Evolutionary conservation across 1,140 invertebrate species (phyloP).

Genomic region (Cyclargus thomasi): DNA sequence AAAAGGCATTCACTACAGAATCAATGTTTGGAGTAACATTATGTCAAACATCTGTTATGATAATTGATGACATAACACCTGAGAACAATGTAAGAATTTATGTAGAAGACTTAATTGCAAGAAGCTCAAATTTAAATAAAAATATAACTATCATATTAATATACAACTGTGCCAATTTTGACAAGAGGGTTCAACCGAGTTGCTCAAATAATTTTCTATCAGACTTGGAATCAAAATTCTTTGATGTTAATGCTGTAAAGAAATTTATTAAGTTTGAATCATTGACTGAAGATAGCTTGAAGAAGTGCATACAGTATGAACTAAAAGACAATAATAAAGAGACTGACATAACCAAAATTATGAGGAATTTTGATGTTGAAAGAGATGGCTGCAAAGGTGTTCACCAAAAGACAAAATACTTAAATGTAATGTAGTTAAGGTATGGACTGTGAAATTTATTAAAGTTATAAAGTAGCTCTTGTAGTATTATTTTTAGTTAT

Average conservation of each 20-base stretch:
- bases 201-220: conserved; percentile 39
- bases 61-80: conserved; percentile 53
- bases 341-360: conserved; percentile 36
- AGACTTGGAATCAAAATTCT: conserved; percentile 36
- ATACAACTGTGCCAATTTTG: conserved; percentile 45
- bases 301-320: conserved; percentile 53
- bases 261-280: conserved; percentile 51
- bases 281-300: conserved; percentile 42
- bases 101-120: conserved; percentile 37
- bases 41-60: conserved; percentile 46
- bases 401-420: conserved; percentile 54
- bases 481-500: conserved; percentile 25
- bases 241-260: conserved; percentile 36
- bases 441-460: conserved; percentile 29
- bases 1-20: conserved; percentile 38
- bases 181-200: conserved; percentile 32
- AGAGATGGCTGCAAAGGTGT: conserved; percentile 67
- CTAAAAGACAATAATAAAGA: conserved; percentile 31
- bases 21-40: conserved; percentile 46
- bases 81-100: conserved; percentile 37
- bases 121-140: conserved; percentile 44
- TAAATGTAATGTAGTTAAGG: conserved; percentile 41
- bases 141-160: conserved; percentile 48
- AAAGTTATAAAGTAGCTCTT: conserved; percentile 25
- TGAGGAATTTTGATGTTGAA: conserved; percentile 57